Percentiles rank a stretch among this genome's conserved stretches.
phyloP scores from a whole-genome alignment of 2,113 vertebrate genomes.

The Embiotoca jacksoni region DNA sequence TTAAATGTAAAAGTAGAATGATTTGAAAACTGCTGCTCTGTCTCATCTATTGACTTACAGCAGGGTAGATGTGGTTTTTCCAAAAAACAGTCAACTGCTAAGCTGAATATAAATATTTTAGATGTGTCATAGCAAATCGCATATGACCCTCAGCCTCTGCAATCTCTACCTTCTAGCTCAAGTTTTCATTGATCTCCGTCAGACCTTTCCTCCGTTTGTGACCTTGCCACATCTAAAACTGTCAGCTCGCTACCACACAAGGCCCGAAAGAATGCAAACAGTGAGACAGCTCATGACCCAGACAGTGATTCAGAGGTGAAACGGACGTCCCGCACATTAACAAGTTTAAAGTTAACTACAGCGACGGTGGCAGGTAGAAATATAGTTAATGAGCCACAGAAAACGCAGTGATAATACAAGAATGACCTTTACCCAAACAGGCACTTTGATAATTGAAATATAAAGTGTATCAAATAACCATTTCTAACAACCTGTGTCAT shows the following conservation, averaged over 20 bases:
- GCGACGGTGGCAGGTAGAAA: background rate
- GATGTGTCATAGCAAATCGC: constrained; percentile 9
- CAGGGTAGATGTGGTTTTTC: background rate
- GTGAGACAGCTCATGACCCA: constrained; percentile 5
- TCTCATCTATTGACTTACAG: background rate
- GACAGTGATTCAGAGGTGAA: background rate
- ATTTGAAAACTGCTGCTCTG: background rate
- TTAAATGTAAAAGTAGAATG: background rate
- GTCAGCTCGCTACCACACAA: background rate
- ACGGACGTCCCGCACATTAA: constrained; percentile 27
- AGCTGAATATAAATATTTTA: constrained; percentile 2
- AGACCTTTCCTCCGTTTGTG: constrained; percentile 12
- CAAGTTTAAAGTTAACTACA: constrained; percentile 30
- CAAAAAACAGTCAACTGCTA: background rate
- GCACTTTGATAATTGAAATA: no score
- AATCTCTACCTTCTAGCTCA: background rate
- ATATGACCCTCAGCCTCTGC: background rate
- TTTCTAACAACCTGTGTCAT: background rate
- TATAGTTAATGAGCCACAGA: background rate
- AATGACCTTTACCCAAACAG: no score
- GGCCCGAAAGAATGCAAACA: constrained; percentile 16
- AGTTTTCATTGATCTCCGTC: background rate
- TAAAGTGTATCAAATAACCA: background rate
- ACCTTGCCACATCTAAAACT: background rate
- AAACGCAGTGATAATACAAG: background rate